phyloP scores from a whole-genome alignment of 1,140 invertebrate species.

The Halesus radiatus region DNA sequence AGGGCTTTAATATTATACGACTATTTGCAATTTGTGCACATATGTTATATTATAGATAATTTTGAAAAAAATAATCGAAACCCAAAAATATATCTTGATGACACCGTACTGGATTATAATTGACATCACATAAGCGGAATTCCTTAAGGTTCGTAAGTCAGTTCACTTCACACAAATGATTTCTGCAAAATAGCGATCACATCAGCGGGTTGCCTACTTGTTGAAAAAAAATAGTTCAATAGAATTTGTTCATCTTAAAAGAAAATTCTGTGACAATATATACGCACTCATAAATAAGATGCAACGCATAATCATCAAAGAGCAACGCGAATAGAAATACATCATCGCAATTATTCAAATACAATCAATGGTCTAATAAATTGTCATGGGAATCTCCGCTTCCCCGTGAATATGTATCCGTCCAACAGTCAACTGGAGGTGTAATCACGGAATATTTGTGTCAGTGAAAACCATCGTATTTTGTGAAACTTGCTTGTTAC shows the following conservation, averaged over 20 bases:
- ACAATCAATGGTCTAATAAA: slow-evolving; percentile 27
- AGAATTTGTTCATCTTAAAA: background rate
- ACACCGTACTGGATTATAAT: no score
- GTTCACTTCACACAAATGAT: no score
- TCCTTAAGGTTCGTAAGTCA: no score
- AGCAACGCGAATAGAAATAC: slow-evolving; percentile 17
- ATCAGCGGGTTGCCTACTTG: no score
- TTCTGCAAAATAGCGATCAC: no score
- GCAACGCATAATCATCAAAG: background rate
- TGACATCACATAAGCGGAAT: no score
- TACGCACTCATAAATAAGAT: background rate
- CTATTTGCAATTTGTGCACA: no score
- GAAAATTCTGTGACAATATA: background rate
- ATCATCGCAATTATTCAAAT: slow-evolving; percentile 18
- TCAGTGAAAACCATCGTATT: slow-evolving; percentile 49
- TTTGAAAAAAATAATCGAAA: no score
- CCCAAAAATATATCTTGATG: no score
- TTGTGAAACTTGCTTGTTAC: slow-evolving; percentile 43
- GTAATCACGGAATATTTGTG: slow-evolving; percentile 57
- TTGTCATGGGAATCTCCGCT: slow-evolving; percentile 11
- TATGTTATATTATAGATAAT: no score
- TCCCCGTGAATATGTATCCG: slow-evolving; percentile 21
- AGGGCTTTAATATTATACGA: no score
- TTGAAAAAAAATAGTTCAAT: no score
- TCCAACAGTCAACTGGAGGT: slow-evolving; percentile 12